These are phyloP conservation scores for Charanyca ferruginea DNA, from an alignment of 2,888 invertebrate genomes.

Conservation along the genomic window DNA sequence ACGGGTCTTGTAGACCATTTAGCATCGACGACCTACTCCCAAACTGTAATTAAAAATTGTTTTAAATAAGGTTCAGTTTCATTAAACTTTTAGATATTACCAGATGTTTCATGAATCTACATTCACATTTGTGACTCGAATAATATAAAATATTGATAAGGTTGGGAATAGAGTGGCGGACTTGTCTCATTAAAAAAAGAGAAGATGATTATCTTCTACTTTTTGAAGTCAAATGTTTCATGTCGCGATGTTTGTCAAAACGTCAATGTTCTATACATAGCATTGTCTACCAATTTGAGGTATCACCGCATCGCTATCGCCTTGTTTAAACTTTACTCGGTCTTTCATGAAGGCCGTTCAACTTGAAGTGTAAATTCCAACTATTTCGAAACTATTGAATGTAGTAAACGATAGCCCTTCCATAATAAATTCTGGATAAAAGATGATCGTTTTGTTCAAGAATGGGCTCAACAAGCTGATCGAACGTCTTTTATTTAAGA, in stretches of 20 bases:
- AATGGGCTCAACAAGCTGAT: background rate
- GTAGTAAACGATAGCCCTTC: background rate
- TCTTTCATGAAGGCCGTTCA: background rate
- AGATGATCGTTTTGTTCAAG: background rate
- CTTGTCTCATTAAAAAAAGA: too few relatives aligned
- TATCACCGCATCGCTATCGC: slow-evolving; percentile 31
- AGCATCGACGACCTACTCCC: too few relatives aligned
- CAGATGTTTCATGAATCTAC: too few relatives aligned
- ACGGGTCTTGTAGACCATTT: too few relatives aligned
- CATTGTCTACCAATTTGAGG: slow-evolving; percentile 33
- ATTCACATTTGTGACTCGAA: too few relatives aligned
- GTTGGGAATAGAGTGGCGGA: too few relatives aligned
- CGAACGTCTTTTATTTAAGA: background rate
- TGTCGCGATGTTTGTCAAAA: slow-evolving; percentile 26
- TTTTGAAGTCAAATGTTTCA: slow-evolving; percentile 13
- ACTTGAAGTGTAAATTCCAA: slow-evolving; percentile 4
- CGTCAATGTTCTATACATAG: slow-evolving; percentile 27
- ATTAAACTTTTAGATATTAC: too few relatives aligned
- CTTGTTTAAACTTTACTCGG: slow-evolving; percentile 24
- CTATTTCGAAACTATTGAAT: slow-evolving; percentile 19
- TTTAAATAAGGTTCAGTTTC: too few relatives aligned
- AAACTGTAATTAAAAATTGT: too few relatives aligned
- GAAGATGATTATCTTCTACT: too few relatives aligned
- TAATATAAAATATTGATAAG: too few relatives aligned
- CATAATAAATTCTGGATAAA: background rate